Percentiles rank a stretch among this genome's conserved stretches.
These are phyloP conservation scores for Corythornis cristatus DNA, from an alignment of 2,113 vertebrate species.

Conservation along the genomic window DNA sequence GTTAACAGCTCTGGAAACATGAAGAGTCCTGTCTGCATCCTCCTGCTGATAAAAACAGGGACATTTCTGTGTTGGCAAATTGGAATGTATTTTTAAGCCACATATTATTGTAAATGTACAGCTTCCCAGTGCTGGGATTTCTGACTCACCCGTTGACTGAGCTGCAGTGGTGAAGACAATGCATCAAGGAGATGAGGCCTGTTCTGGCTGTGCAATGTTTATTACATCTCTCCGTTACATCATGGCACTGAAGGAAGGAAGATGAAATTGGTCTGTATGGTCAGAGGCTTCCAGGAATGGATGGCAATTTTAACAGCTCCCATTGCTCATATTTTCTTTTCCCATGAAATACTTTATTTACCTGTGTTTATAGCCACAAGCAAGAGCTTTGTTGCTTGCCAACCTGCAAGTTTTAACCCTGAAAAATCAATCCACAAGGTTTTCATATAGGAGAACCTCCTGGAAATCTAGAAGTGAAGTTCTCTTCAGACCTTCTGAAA, in stretches of 20 bases:
- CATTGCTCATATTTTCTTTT: constrained; percentile 47
- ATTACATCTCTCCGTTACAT: not conserved
- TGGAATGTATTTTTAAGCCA: not conserved
- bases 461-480: not conserved
- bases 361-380: not conserved
- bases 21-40: not conserved
- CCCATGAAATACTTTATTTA: constrained; percentile 26
- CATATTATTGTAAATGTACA: constrained; percentile 1
- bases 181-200: not conserved
- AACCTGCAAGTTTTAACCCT: not conserved
- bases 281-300: constrained; percentile 49
- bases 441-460: not conserved
- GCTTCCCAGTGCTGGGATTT: constrained; percentile 29
- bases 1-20: not conserved
- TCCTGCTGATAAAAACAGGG: not conserved
- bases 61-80: not conserved
- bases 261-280: not conserved
- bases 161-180: not conserved
- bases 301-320: constrained; percentile 16
- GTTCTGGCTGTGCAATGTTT: constrained; percentile 1
- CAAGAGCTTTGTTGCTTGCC: not conserved
- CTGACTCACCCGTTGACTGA: constrained; percentile 23
- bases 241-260: constrained; percentile 39
- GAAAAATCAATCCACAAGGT: not conserved
- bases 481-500: not conserved